These are phyloP conservation scores for Pogonognathellus flavescens DNA, from an alignment of 1,140 invertebrate species.

Conservation along the genomic window DNA sequence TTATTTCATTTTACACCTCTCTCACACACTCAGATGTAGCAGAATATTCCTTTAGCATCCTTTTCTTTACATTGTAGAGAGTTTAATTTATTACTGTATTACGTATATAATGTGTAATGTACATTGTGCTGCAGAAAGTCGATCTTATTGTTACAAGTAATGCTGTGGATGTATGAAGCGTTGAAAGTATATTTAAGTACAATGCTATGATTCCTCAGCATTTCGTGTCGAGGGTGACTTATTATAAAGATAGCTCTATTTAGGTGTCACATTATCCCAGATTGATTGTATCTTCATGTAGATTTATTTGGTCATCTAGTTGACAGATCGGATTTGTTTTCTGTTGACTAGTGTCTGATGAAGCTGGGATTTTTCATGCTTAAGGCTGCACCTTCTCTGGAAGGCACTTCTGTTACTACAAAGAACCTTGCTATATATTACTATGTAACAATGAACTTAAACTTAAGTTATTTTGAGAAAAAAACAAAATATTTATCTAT, in stretches of 20 bases:
- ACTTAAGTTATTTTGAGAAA: no score
- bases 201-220: conserved; percentile 8
- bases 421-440: no score
- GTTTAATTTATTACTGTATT: not conserved
- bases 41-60: not conserved
- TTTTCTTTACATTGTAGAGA: conserved; percentile 35
- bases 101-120: not conserved
- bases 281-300: conserved; percentile 41
- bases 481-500: no score
- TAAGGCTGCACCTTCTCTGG: not conserved
- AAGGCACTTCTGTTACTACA: no score
- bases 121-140: not conserved
- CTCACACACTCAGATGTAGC: not conserved
- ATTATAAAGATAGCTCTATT: conserved; percentile 27
- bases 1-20: conserved; percentile 21
- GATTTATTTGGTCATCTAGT: conserved; percentile 33
- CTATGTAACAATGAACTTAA: no score
- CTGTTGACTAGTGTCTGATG: not conserved
- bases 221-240: not conserved
- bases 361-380: not conserved
- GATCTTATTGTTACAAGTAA: not conserved
- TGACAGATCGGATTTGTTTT: conserved; percentile 26
- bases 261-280: conserved; percentile 39
- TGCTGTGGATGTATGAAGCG: no score
- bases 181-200: no score